Evolutionary conservation across 2,113 vertebrate species (phyloP).

Genomic region (Odontophorus gujanensis): DNA sequence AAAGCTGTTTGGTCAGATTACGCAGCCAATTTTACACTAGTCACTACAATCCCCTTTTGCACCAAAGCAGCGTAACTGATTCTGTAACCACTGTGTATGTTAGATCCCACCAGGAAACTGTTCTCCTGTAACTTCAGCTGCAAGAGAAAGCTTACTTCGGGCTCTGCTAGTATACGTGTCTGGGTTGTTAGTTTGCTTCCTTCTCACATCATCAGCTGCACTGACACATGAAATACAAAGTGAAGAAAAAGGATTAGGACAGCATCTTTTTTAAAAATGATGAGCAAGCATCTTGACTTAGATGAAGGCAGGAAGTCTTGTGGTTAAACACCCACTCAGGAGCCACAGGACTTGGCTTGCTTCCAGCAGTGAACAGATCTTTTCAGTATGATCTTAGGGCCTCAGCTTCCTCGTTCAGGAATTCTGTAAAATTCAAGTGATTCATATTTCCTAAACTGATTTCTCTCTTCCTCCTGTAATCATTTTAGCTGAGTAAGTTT

Average conservation of each 20-base stretch:
- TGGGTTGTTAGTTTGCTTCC: background rate
- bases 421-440: conserved; percentile 2
- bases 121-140: background rate
- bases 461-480: background rate
- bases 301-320: background rate
- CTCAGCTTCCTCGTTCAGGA: conserved; percentile 2
- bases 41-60: background rate
- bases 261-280: background rate
- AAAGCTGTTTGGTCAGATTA: background rate
- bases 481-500: background rate
- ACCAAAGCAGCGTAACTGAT: background rate
- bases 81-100: background rate
- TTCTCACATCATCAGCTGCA: background rate
- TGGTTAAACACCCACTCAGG: background rate
- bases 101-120: background rate
- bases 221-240: background rate
- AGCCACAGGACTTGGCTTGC: background rate
- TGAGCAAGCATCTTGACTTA: background rate
- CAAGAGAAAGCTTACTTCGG: background rate
- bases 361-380: conserved; percentile 1
- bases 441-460: conserved; percentile 16
- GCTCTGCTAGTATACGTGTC: background rate
- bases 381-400: background rate
- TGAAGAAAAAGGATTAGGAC: background rate
- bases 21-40: background rate